Percentiles rank a stretch among this genome's conserved stretches.
Conservation (phyloP, 2,888 invertebrate species). For the Sphaerophoria rueppellii region DNA sequence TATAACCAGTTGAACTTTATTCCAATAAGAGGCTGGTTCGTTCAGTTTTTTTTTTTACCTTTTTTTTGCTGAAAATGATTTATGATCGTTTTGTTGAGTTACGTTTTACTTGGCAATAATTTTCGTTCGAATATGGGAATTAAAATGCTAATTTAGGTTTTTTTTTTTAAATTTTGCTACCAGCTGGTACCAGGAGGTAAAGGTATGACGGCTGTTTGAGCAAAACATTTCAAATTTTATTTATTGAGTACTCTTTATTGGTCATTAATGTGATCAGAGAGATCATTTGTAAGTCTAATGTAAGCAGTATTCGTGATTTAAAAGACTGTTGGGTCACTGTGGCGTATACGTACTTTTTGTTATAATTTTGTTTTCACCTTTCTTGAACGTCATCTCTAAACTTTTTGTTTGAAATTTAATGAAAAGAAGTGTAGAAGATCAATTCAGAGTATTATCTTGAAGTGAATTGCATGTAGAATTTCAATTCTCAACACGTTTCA, state of each 20-base stretch:
- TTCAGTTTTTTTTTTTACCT: neutral
- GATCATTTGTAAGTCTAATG: neutral
- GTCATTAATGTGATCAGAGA: neutral
- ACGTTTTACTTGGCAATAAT: conserved; percentile 16
- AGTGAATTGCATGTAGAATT: conserved; percentile 44
- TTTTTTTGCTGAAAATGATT: conserved; percentile 2
- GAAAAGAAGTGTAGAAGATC: neutral
- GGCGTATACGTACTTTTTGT: conserved; percentile 48
- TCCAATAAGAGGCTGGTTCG: conserved; percentile 14
- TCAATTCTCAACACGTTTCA: conserved; percentile 55
- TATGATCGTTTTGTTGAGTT: conserved; percentile 26
- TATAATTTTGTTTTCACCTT: neutral
- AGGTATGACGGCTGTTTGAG: neutral
- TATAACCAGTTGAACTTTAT: conserved; percentile 24
- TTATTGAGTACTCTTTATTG: neutral
- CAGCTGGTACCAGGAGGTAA: conserved; percentile 12
- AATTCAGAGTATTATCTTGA: conserved; percentile 2
- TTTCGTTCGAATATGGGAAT: neutral
- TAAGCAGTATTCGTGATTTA: neutral
- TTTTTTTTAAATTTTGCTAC: conserved; percentile 4
- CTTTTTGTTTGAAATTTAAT: neutral
- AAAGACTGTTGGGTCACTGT: neutral
- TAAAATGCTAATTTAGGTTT: conserved; percentile 23
- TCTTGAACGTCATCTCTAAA: neutral
- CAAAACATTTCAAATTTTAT: neutral